A percentile compares a stretch with the other conserved stretches of the same genome.
Evolutionary conservation across 2,113 vertebrate species (phyloP).

Genomic region (Albula glossodonta): DNA sequence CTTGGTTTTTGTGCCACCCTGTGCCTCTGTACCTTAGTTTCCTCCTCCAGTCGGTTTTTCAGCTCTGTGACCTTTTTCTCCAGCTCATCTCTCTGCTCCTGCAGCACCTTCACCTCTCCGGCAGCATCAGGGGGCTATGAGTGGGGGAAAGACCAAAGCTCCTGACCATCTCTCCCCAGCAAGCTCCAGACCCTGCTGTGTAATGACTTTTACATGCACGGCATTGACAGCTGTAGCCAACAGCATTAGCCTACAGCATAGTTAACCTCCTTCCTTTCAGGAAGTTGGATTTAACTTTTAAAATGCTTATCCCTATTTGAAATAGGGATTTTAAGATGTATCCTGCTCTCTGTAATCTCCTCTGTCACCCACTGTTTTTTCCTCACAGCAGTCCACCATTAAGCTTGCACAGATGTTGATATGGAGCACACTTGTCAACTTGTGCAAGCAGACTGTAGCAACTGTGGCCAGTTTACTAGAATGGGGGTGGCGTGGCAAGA

Average conservation of each 20-base stretch:
- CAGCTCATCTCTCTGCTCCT: conserved; percentile 76
- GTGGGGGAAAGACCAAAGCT: neutral
- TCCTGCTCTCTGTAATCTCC: too few species aligned
- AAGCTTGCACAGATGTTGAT: too few species aligned
- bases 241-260: neutral
- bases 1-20: neutral
- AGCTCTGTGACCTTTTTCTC: conserved; percentile 76
- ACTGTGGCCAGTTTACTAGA: too few species aligned
- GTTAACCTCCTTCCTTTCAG: neutral
- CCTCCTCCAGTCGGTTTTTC: conserved; percentile 79
- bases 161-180: neutral
- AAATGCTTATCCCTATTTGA: too few species aligned
- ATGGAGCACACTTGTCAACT: neutral
- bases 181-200: neutral
- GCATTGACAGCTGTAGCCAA: neutral
- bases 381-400: too few species aligned
- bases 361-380: too few species aligned
- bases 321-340: too few species aligned
- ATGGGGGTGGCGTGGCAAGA: too few species aligned
- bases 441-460: neutral
- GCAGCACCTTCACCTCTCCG: conserved; percentile 67
- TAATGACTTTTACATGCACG: neutral
- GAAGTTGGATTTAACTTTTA: too few species aligned
- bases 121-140: conserved; percentile 64
- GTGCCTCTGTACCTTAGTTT: conserved; percentile 72